Percentiles rank a stretch among this genome's conserved stretches.
These are phyloP conservation scores for Deilephila elpenor DNA, from an alignment of 2,888 invertebrate species.

Conservation along the genomic window DNA sequence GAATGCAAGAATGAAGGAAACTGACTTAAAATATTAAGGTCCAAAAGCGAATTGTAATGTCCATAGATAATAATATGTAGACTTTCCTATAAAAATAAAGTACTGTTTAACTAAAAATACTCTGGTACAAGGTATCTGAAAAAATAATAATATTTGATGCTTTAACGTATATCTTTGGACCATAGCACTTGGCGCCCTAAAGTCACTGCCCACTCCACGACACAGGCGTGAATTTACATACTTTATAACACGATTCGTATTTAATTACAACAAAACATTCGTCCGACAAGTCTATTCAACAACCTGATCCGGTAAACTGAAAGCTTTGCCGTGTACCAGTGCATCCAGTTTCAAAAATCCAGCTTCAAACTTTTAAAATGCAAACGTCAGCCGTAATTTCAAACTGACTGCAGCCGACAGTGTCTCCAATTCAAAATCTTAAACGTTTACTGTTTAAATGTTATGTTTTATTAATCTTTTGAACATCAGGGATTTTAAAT, in stretches of 20 bases:
- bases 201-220: no score
- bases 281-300: neutral
- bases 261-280: neutral
- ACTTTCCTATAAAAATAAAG: no score
- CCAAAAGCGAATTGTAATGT: no score
- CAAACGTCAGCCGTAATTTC: constrained; percentile 34
- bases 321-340: constrained; percentile 46
- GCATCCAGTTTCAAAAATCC: constrained; percentile 17
- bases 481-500: neutral
- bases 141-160: no score
- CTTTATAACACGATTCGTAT: neutral
- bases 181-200: no score
- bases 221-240: no score
- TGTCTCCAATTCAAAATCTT: neutral
- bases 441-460: neutral
- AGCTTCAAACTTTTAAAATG: constrained; percentile 41
- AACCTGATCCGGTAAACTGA: constrained; percentile 35
- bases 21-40: no score
- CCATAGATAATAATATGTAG: no score
- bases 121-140: no score
- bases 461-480: neutral
- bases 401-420: constrained; percentile 31
- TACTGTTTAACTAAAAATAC: no score
- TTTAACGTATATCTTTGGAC: no score
- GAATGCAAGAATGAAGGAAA: no score